Conservation (phyloP, 2,888 invertebrate species). For the Geophilus truncorum region DNA sequence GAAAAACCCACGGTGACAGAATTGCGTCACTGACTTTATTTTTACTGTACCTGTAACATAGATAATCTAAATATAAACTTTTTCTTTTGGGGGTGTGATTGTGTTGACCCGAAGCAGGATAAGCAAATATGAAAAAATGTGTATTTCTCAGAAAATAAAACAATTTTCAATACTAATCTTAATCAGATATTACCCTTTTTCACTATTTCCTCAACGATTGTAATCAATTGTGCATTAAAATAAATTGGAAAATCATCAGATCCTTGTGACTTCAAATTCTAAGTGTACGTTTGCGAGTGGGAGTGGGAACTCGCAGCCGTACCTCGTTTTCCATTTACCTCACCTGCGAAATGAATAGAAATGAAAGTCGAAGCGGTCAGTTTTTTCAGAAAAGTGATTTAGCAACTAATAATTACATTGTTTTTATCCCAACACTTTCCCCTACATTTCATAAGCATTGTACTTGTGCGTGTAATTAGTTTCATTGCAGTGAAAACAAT, state of each 20-base stretch:
- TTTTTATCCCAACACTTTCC: background rate
- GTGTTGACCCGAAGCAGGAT: background rate
- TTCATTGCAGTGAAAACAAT: background rate
- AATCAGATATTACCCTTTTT: too few relatives aligned
- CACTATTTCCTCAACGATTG: too few relatives aligned
- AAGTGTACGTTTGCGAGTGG: background rate
- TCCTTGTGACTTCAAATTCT: too few relatives aligned
- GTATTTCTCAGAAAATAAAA: background rate
- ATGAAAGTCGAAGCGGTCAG: background rate
- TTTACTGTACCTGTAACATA: background rate
- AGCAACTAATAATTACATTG: background rate
- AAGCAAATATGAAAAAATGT: background rate
- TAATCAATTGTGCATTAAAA: too few relatives aligned
- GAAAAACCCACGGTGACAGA: constrained; percentile 4
- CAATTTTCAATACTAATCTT: too few relatives aligned
- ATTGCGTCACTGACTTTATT: background rate
- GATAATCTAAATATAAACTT: background rate
- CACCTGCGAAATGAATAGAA: background rate
- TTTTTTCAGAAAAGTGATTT: background rate
- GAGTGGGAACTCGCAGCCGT: background rate
- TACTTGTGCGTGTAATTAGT: background rate
- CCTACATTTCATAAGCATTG: background rate
- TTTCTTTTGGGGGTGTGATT: background rate
- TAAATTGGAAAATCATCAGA: too few relatives aligned
- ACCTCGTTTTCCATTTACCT: background rate